These are phyloP conservation scores for Callyntrura sp. DNA, from an alignment of 2,888 invertebrate genomes.

Conservation along the genomic window DNA sequence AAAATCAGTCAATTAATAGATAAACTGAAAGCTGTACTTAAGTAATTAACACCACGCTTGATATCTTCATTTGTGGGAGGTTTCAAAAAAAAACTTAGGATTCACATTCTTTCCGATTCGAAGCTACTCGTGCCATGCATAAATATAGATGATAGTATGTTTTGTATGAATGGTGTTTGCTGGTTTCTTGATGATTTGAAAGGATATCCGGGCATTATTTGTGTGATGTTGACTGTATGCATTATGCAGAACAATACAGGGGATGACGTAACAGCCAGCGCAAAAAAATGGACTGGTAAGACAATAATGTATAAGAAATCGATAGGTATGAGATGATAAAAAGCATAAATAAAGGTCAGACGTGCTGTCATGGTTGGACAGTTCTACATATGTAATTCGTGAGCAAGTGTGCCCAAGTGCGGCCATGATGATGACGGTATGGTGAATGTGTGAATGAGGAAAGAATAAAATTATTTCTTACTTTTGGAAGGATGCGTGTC, in stretches of 20 bases:
- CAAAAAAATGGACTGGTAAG: not conserved
- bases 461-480: constrained; percentile 73
- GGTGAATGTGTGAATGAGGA: constrained; percentile 34
- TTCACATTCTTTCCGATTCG: not conserved
- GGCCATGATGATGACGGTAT: constrained; percentile 15
- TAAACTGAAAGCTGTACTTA: not conserved
- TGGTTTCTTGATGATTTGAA: not conserved
- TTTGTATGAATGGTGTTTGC: not conserved
- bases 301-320: constrained; percentile 25
- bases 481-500: constrained; percentile 84
- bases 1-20: constrained; percentile 51
- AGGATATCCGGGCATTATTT: not conserved
- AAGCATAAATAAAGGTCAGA: constrained; percentile 43
- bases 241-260: not conserved
- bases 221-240: not conserved
- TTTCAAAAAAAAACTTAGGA: not conserved
- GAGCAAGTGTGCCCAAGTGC: constrained; percentile 2
- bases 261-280: not conserved
- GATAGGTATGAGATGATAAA: constrained; percentile 37
- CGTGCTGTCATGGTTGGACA: constrained; percentile 2
- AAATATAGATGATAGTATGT: too few relatives aligned
- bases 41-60: not conserved
- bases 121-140: too few relatives aligned
- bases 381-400: not conserved
- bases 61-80: not conserved